Conservation (phyloP, 2,888 invertebrate genomes). For the Chrysomela aeneicollis region DNA sequence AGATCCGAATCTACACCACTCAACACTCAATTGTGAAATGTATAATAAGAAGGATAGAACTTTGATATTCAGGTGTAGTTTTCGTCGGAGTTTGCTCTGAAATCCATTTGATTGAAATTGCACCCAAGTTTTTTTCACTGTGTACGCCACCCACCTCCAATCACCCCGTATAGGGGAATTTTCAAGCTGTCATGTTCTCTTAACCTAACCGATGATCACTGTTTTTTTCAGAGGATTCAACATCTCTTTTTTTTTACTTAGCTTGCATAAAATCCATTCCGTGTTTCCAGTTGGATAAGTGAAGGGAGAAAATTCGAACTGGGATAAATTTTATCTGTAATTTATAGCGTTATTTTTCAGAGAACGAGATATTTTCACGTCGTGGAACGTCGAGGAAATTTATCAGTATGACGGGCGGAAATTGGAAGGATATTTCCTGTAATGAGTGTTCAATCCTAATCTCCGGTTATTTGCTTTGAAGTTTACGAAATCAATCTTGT, state of each 20-base stretch:
- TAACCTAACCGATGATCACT: background rate
- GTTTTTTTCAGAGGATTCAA: background rate
- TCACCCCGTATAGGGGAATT: too few species aligned
- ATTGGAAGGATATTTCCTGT: background rate
- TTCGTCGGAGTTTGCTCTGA: too few species aligned
- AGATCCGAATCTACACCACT: too few species aligned
- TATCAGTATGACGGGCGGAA: slow-evolving; percentile 4
- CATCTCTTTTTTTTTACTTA: background rate
- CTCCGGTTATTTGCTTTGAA: background rate
- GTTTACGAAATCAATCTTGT: background rate
- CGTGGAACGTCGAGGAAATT: background rate
- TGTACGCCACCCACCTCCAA: too few species aligned
- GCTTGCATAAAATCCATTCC: slow-evolving; percentile 15
- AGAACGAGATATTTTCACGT: slow-evolving; percentile 7
- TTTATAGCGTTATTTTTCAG: slow-evolving; percentile 12
- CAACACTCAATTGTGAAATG: too few species aligned
- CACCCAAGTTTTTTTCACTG: too few species aligned
- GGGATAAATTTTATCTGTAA: slow-evolving; percentile 19
- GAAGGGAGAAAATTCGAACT: background rate
- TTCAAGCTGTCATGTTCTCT: background rate
- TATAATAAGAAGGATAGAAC: too few species aligned
- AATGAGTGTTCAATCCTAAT: slow-evolving; percentile 1
- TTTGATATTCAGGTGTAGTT: too few species aligned
- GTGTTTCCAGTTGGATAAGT: background rate
- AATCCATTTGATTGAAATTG: too few species aligned